phyloP scores from a whole-genome alignment of 2,113 vertebrate genomes.

The Pavo muticus region DNA sequence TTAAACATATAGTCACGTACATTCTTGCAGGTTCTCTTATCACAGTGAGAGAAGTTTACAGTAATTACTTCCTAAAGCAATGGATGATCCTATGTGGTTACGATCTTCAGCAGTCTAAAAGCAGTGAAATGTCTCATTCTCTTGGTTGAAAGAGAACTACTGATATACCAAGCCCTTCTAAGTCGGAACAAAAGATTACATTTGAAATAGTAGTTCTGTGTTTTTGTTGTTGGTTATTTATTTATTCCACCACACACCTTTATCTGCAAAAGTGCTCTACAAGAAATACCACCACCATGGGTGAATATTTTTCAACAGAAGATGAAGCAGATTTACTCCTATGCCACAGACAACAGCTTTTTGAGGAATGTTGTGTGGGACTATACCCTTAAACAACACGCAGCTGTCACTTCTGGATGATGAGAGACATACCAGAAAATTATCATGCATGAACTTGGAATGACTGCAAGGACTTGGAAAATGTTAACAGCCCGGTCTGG shows the following conservation, averaged over 20 bases:
- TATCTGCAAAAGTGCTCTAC: not conserved
- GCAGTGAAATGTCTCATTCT: not conserved
- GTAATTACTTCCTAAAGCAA: not conserved
- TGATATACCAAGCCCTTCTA: not conserved
- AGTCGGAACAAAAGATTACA: not conserved
- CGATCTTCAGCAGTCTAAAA: slow-evolving; percentile 3
- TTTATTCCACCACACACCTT: not conserved
- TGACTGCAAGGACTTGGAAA: slow-evolving; percentile 30
- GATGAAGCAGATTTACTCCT: not conserved
- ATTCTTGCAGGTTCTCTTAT: not conserved
- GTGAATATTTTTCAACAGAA: not conserved
- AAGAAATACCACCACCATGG: not conserved
- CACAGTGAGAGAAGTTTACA: not conserved
- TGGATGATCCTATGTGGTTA: not conserved
- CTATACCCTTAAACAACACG: not conserved
- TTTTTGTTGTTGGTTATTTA: not conserved
- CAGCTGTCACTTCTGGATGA: slow-evolving; percentile 26
- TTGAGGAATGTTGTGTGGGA: not conserved
- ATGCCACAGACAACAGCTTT: not conserved
- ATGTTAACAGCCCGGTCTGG: slow-evolving; percentile 11
- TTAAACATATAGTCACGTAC: not conserved
- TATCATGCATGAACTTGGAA: slow-evolving; percentile 22
- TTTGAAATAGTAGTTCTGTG: not conserved
- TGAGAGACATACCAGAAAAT: not conserved
- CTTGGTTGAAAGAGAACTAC: not conserved